phyloP scores from a whole-genome alignment of 2,888 invertebrate genomes.

The Drosophila imparisetae region DNA sequence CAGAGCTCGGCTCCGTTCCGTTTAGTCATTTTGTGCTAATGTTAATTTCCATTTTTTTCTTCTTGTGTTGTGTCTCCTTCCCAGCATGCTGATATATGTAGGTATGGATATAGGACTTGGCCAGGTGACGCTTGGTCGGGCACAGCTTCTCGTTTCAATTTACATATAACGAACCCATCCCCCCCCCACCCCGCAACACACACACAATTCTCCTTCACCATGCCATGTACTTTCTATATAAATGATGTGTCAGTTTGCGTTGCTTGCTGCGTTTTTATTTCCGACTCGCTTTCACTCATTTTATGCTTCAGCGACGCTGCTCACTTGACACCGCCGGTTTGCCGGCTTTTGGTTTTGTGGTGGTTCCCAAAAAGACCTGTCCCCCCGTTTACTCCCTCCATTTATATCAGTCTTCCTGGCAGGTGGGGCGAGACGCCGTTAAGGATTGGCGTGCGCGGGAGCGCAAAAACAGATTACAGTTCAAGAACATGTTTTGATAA shows the following conservation, averaged over 20 bases:
- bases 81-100: slow-evolving; percentile 1
- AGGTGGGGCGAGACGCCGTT: slow-evolving; percentile 35
- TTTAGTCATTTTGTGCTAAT: slow-evolving; percentile 67
- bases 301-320: slow-evolving; percentile 66
- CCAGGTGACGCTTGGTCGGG: slow-evolving; percentile 52
- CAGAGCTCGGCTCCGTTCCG: slow-evolving; percentile 10
- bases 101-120: slow-evolving; percentile 49
- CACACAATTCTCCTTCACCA: too few species aligned
- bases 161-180: slow-evolving; percentile 72
- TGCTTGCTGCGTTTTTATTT: slow-evolving; percentile 75
- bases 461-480: slow-evolving; percentile 79
- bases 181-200: background rate
- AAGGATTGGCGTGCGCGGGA: slow-evolving; percentile 59
- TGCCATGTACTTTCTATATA: slow-evolving; percentile 50
- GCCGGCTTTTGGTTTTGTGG: slow-evolving; percentile 63
- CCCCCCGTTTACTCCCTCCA: background rate
- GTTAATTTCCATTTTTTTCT: slow-evolving; percentile 45
- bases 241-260: slow-evolving; percentile 81
- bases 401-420: slow-evolving; percentile 7
- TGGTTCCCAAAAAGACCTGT: slow-evolving; percentile 22
- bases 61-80: background rate
- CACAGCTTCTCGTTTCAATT: slow-evolving; percentile 74
- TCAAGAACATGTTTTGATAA: slow-evolving; percentile 80
- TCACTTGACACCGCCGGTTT: slow-evolving; percentile 62
- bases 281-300: slow-evolving; percentile 73